Evolutionary conservation across 2,888 invertebrate species (phyloP).

Genomic region (Automeris io): DNA sequence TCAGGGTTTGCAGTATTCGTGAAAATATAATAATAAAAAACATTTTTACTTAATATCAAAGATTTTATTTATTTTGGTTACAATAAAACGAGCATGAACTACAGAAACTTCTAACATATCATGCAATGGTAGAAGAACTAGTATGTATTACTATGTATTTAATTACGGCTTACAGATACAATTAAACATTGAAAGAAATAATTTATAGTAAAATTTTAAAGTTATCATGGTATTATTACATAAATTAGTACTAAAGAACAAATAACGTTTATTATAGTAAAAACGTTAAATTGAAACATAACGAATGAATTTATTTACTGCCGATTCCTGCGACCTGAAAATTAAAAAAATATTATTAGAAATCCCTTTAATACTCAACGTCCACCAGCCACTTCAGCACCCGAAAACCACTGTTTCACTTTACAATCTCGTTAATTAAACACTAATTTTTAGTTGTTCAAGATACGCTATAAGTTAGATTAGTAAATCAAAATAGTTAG

Average conservation of each 20-base stretch:
- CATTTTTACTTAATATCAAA: constrained; percentile 60
- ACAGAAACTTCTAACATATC: constrained; percentile 35
- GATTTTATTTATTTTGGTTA: constrained; percentile 40
- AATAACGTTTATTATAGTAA: constrained; percentile 35
- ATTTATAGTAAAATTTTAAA: constrained; percentile 24
- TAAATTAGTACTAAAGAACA: constrained; percentile 49
- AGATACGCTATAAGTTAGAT: too few species aligned
- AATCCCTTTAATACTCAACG: too few species aligned
- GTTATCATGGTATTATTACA: constrained; percentile 67
- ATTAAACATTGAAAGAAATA: constrained; percentile 29
- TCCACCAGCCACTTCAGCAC: too few species aligned
- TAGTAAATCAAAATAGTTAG: too few species aligned
- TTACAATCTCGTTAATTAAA: too few species aligned
- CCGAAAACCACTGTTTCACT: too few species aligned
- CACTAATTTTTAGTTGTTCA: too few species aligned
- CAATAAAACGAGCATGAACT: constrained; percentile 50
- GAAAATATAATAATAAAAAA: constrained; percentile 43
- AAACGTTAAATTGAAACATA: constrained; percentile 36
- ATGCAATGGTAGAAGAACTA: constrained; percentile 38
- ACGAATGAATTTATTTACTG: constrained; percentile 44
- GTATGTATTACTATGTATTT: constrained; percentile 44
- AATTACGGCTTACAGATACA: constrained; percentile 29
- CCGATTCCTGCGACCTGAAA: constrained; percentile 70
- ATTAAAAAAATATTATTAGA: constrained; percentile 14
- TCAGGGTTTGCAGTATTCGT: too few species aligned